Conservation (phyloP, 1,140 invertebrate species). For the Drosophila tristis region DNA sequence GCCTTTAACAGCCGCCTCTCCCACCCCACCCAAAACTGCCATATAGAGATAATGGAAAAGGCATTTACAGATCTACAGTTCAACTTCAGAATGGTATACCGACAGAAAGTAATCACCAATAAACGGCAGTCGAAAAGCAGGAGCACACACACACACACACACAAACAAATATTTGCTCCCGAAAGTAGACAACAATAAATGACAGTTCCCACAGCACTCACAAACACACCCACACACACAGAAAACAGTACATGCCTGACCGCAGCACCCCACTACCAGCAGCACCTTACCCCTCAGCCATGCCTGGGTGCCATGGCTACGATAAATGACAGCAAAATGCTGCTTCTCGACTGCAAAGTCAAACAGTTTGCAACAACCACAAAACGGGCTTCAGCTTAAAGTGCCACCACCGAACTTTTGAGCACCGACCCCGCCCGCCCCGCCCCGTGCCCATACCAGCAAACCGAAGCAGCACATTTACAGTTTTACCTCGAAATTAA, state of each 20-base stretch:
- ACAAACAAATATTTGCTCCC: constrained; percentile 53
- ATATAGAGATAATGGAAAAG: constrained; percentile 27
- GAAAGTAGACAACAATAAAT: constrained; percentile 62
- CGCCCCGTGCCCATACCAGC: not conserved
- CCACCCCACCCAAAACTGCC: constrained; percentile 1
- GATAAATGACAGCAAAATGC: constrained; percentile 45
- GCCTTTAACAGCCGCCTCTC: not conserved
- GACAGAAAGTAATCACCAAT: constrained; percentile 55
- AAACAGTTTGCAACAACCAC: constrained; percentile 47
- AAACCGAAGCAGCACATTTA: constrained; percentile 25
- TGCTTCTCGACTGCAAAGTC: constrained; percentile 24
- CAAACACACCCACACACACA: constrained; percentile 7
- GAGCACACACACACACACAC: not conserved
- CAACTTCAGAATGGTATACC: constrained; percentile 33
- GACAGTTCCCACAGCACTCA: constrained; percentile 1
- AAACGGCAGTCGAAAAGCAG: constrained; percentile 47
- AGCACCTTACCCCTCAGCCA: not conserved
- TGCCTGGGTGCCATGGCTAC: constrained; percentile 29
- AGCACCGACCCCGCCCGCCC: constrained; percentile 18
- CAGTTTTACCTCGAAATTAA: constrained; percentile 74
- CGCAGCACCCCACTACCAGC: constrained; percentile 1
- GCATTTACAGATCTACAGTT: constrained; percentile 21
- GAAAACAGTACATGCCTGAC: constrained; percentile 8
- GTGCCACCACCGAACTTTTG: constrained; percentile 34
- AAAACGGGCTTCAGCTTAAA: constrained; percentile 56